Evolutionary conservation across 1,140 invertebrate species (phyloP).

Genomic region (Drosophila neocordata): DNA sequence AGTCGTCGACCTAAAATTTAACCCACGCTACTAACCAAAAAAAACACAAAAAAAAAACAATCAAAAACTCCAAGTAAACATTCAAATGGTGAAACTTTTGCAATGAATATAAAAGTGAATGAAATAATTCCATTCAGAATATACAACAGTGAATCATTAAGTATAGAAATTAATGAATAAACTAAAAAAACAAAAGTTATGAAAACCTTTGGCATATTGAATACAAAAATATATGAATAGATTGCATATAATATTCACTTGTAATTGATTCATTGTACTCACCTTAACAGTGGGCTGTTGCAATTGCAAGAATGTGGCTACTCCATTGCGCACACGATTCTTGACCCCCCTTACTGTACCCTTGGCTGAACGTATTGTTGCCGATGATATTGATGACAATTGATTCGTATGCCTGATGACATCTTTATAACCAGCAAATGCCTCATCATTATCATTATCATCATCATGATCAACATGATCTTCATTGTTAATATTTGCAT

Average conservation of each 20-base stretch:
- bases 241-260: neutral
- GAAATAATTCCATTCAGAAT: conserved; percentile 39
- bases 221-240: no score
- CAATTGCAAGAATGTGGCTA: conserved; percentile 95
- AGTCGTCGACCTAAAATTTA: conserved; percentile 60
- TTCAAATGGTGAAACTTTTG: conserved; percentile 56
- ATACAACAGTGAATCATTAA: conserved; percentile 11
- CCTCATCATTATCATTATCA: conserved; percentile 83
- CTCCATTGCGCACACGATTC: conserved; percentile 96
- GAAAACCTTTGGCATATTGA: no score
- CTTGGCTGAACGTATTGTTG: conserved; percentile 93
- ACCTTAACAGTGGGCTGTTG: conserved; percentile 89
- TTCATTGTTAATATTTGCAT: conserved; percentile 25
- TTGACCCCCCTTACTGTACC: conserved; percentile 96
- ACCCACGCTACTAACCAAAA: conserved; percentile 39
- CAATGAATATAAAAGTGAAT: conserved; percentile 54
- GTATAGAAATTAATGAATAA: no score
- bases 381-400: conserved; percentile 58
- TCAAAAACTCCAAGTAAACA: conserved; percentile 16
- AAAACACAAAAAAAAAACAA: neutral
- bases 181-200: no score
- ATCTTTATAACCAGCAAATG: conserved; percentile 92
- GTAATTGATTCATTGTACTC: conserved; percentile 53
- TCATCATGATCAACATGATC: conserved; percentile 82
- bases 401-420: conserved; percentile 87